Evolutionary conservation across 2,113 vertebrate species (phyloP), one percentile per base, ranked within the genome.

Genomic region (Centropristis striata): DNA sequence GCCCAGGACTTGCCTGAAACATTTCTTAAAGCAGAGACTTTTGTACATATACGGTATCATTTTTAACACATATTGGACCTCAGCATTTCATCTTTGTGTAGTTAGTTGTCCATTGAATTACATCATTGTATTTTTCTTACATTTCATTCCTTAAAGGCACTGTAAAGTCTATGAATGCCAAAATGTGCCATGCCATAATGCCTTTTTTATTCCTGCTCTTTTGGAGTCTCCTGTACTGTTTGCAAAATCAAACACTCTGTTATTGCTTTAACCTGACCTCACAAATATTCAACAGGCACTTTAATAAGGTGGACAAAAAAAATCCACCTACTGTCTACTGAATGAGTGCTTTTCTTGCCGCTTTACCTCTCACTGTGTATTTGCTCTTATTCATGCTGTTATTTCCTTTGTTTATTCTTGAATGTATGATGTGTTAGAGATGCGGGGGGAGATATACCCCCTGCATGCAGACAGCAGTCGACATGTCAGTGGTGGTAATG

Each of bases 161-260:
- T 66, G 50, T 68, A 58, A 51, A 72, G 63, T 73, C 36, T 41
- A 39, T 59, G 85, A 88, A 91, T 92, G 92, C 92, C 93, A 93
- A 93, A 92, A 78, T 64, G 88, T 90, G 92, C 87, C 86, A 91
- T 93, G 89, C 92, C 91, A 92, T 93, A 90, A 87, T 84, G 86
- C 89, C 92, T 92, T 92, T 88, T 88, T 81, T 76, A 5, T 83
- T 73, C 82, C 59, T 47, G 79, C 75, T 89, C 55, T 85, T 83
- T 78, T 74, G 15, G 73, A 76, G 44, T 87, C 25, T 90, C 64
- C 74, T 55, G 65, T 78, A 71, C 46, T 60, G 72, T 91, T 86
- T 89, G 83, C 85, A 87, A 83, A 87, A 73, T 75, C 72, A 64
- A 65, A 55, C 63, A 49, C 67, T 76, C 59, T 69, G 64, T 73